Evolutionary conservation across 2,888 invertebrate species (phyloP).

Genomic region (Seira ritae): DNA sequence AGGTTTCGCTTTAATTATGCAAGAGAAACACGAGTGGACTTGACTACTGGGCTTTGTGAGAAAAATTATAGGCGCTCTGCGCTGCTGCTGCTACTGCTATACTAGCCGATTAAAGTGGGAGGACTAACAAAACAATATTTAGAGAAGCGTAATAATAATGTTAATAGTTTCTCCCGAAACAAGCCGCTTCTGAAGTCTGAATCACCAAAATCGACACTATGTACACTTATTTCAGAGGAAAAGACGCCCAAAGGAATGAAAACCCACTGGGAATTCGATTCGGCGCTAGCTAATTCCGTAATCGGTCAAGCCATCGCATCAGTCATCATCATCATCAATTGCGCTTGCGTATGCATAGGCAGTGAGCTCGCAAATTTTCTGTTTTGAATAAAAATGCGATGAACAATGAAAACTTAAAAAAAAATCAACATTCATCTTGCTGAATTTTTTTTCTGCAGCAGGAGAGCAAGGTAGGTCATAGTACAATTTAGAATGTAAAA

Average conservation of each 20-base stretch:
- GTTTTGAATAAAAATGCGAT: neutral
- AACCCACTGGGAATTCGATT: neutral
- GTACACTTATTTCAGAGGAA: neutral
- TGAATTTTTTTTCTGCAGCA: neutral
- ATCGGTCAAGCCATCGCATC: neutral
- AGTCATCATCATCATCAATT: too few species aligned
- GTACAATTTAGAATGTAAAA: neutral
- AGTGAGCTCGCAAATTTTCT: too few species aligned
- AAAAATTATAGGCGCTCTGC: neutral
- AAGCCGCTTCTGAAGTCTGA: neutral
- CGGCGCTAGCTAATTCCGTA: neutral
- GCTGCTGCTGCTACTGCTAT: too few species aligned
- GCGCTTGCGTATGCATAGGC: too few species aligned
- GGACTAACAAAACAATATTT: neutral
- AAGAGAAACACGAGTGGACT: neutral
- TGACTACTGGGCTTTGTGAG: neutral
- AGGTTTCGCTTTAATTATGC: neutral
- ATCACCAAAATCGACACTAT: neutral
- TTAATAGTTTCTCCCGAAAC: too few species aligned
- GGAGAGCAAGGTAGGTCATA: neutral
- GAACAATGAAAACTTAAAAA: neutral
- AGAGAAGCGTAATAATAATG: neutral
- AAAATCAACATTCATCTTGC: neutral
- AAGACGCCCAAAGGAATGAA: neutral
- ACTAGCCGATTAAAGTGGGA: neutral